phyloP scores from a whole-genome alignment of 2,888 invertebrate genomes.

The Meiosimyza platycephala region DNA sequence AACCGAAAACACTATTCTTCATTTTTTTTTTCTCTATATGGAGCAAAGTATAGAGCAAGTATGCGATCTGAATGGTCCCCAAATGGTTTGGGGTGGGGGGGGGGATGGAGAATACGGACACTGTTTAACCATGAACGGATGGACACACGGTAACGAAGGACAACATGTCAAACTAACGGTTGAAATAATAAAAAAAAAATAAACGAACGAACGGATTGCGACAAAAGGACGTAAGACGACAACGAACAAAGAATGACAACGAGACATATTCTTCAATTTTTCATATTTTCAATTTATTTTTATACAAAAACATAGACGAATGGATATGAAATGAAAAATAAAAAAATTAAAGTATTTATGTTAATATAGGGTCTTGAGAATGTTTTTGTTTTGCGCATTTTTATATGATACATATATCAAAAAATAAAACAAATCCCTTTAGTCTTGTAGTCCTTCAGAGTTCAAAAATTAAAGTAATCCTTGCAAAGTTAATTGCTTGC shows the following conservation, averaged over 20 bases:
- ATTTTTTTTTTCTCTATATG: slow-evolving; percentile 32
- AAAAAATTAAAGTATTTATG: too few relatives aligned
- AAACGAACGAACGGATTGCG: not conserved
- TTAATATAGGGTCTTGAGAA: too few relatives aligned
- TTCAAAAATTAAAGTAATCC: too few relatives aligned
- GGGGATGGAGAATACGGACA: not conserved
- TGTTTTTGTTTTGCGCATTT: too few relatives aligned
- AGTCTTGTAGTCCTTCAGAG: too few relatives aligned
- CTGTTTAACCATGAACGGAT: slow-evolving; percentile 19
- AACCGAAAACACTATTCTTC: slow-evolving; percentile 44
- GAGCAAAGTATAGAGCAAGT: not conserved
- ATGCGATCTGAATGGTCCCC: slow-evolving; percentile 13
- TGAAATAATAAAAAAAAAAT: not conserved
- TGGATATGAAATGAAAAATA: slow-evolving; percentile 22
- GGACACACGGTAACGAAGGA: slow-evolving; percentile 33
- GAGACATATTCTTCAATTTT: slow-evolving; percentile 38
- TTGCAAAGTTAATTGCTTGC: too few relatives aligned
- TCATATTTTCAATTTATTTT: slow-evolving; percentile 43
- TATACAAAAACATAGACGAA: slow-evolving; percentile 52
- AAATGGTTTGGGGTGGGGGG: not conserved
- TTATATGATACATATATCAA: too few relatives aligned
- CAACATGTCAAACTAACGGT: slow-evolving; percentile 29
- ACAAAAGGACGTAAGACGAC: not conserved
- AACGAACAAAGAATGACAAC: not conserved
- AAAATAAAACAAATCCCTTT: too few relatives aligned